Conservation (phyloP, 2,113 vertebrate genomes). For the Patagioenas fasciata region DNA sequence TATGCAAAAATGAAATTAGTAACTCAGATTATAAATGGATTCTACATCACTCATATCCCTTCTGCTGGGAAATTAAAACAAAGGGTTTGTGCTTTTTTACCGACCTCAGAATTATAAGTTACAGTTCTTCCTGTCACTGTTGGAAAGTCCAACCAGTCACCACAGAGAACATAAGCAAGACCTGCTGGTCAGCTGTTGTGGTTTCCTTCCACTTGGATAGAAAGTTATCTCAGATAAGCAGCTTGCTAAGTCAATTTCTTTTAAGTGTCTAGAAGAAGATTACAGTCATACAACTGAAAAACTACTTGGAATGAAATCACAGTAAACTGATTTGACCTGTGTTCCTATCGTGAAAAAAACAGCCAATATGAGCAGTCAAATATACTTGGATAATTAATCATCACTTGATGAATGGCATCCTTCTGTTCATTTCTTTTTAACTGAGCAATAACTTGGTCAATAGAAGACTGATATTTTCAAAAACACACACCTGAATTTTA, state of each 20-base stretch:
- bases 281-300: not conserved
- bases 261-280: not conserved
- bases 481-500: not conserved
- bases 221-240: slow-evolving; percentile 47
- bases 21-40: not conserved
- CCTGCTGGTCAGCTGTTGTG: not conserved
- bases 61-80: not conserved
- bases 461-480: not conserved
- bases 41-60: not conserved
- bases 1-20: slow-evolving; percentile 33
- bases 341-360: not conserved
- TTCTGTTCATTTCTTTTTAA: not conserved
- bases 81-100: not conserved
- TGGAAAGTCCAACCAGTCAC: not conserved
- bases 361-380: not conserved
- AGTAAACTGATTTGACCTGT: not conserved
- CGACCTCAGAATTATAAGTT: not conserved
- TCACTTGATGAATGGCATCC: not conserved
- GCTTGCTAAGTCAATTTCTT: slow-evolving; percentile 15
- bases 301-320: not conserved
- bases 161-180: not conserved
- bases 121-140: not conserved
- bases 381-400: slow-evolving; percentile 15
- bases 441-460: not conserved
- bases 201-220: not conserved